Evolutionary conservation across 2,888 invertebrate genomes (phyloP).

Genomic region (Oscheius myriophilus): DNA sequence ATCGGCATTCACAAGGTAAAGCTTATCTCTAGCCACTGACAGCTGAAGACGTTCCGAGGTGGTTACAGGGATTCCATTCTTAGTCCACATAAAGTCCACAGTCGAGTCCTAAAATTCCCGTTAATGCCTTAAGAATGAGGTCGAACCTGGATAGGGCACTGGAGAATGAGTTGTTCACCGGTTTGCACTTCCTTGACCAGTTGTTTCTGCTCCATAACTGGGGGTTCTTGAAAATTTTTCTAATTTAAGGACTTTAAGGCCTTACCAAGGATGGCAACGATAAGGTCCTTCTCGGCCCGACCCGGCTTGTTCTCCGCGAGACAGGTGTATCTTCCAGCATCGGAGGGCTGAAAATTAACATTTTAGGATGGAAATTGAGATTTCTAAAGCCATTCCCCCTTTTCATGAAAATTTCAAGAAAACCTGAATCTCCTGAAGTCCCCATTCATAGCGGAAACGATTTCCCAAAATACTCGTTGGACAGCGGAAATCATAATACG

Average conservation of each 20-base stretch:
- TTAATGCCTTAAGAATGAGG: not conserved
- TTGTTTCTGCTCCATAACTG: constrained; percentile 44
- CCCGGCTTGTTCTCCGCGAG: constrained; percentile 76
- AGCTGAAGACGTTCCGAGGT: constrained; percentile 50
- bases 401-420: not conserved
- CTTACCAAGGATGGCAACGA: constrained; percentile 77
- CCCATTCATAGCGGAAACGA: too few species aligned
- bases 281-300: constrained; percentile 74
- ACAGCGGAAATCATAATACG: too few species aligned
- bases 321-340: constrained; percentile 77
- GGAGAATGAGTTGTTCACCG: constrained; percentile 75
- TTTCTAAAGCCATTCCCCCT: not conserved
- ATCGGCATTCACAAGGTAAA: constrained; percentile 61
- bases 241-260: not conserved
- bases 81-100: constrained; percentile 56
- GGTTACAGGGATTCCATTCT: constrained; percentile 54
- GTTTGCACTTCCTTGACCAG: constrained; percentile 71
- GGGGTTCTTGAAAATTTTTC: constrained; percentile 53
- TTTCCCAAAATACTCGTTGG: too few species aligned
- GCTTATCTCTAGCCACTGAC: constrained; percentile 55
- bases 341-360: constrained; percentile 52
- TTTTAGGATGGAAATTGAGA: too few species aligned
- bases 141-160: constrained; percentile 53
- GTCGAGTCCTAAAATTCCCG: constrained; percentile 57
- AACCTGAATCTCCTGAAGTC: too few species aligned